Base-by-base conservation (phyloP, 1,140 invertebrate species). In the Drosophila truncata region DNA sequence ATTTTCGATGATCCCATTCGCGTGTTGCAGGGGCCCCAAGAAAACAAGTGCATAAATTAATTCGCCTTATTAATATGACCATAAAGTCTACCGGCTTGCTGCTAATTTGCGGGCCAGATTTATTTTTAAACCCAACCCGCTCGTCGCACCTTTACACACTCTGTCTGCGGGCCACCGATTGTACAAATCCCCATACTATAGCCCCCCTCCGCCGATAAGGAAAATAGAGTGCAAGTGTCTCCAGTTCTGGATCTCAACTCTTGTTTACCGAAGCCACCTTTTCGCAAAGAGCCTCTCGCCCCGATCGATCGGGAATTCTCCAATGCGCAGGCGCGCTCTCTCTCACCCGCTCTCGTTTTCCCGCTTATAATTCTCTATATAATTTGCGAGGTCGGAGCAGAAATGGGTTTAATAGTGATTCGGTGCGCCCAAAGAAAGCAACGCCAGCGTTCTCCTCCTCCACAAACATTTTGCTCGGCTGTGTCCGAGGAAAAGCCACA, bases 341-440 rank as follows among this genome's bases (percentile, higher is more conserved):
- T 35, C 65, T 39, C 39, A 2, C 62, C 39, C 27, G 41, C 41
- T 46, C 61, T 76, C 52, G 35, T 9, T 41, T 90, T 84, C 83
- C 90, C 82, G 82, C 85, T 82, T 76, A 85, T 91, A 91, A 91
- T 90, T 90, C 52, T 66, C 82, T 87, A 90, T 90, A 90, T 90
- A 90, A 91, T 90, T 90, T 42, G 74, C 82, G 86, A 91, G 85
- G 85, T 90, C 85, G 85, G 16, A 58, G 52, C 66, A 2, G 78
- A 75, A 82, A 85, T 73, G 58, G 50, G 58, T 76, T 90, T 91
- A 90, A 91, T 91, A 75, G 82, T 78, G 83, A 81, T 77, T 91
- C 82, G 82, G 75, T 80, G 78, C 71, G 86, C 85, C 64, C 52
- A 76, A 70, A 82, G 85, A 90, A 90, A 91, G 79, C 85, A 91